Percentiles rank a stretch among this genome's conserved stretches.
Conservation (phyloP, 2,113 vertebrate genomes). For the Pygathrix nemaeus region DNA sequence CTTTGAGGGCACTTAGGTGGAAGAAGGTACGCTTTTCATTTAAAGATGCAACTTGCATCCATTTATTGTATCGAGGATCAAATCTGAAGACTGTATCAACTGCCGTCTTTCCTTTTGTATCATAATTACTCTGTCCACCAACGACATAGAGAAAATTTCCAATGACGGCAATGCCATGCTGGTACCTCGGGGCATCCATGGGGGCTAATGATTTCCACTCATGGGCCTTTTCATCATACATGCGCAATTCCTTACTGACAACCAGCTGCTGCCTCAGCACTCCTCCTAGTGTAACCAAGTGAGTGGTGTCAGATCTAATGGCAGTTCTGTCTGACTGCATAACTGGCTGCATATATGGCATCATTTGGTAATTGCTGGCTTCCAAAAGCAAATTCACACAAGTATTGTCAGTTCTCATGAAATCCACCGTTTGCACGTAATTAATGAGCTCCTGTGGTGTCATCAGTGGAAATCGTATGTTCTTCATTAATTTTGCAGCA, state of each 20-base stretch:
- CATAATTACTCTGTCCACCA: slow-evolving; percentile 99
- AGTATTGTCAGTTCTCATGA: slow-evolving; percentile 98
- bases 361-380: slow-evolving; percentile 99
- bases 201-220: slow-evolving; percentile 96
- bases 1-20: slow-evolving; percentile 99
- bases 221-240: slow-evolving; percentile 96
- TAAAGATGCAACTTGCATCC: slow-evolving; percentile 98
- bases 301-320: slow-evolving; percentile 96
- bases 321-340: slow-evolving; percentile 99
- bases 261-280: slow-evolving; percentile 98
- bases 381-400: slow-evolving; percentile 98
- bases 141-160: slow-evolving; percentile 99
- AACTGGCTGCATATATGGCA: slow-evolving; percentile 99
- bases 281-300: slow-evolving; percentile 96
- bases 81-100: slow-evolving; percentile 98
- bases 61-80: slow-evolving; percentile 98
- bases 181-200: slow-evolving; percentile 98
- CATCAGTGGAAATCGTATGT: slow-evolving; percentile 98
- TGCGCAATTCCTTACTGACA: slow-evolving; percentile 96
- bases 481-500: slow-evolving; percentile 96
- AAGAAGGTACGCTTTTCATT: slow-evolving; percentile 99
- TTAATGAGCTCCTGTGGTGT: slow-evolving; percentile 98
- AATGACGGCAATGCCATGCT: slow-evolving; percentile 98
- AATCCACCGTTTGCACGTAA: slow-evolving; percentile 97
- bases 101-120: slow-evolving; percentile 99